A percentile compares a stretch with the other conserved stretches of the same genome.
Conservation (phyloP, 2,888 invertebrate species). For the Eupithecia centaureata region DNA sequence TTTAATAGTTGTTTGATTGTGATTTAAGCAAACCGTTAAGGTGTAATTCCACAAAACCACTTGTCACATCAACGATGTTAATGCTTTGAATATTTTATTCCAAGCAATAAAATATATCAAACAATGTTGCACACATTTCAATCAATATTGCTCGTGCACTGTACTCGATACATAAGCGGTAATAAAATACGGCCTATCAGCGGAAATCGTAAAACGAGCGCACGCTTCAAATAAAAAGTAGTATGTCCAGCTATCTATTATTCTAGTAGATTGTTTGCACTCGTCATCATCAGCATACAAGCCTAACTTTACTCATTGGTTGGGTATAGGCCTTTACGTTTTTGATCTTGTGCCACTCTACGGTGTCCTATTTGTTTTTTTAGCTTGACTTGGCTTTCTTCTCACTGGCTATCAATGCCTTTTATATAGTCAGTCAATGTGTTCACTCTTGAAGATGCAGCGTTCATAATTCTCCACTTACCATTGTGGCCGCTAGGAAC, state of each 20-base stretch:
- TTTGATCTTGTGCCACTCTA: too few relatives aligned
- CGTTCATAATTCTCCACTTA: too few relatives aligned
- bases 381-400: too few relatives aligned
- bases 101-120: not conserved
- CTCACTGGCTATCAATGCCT: too few relatives aligned
- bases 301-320: too few relatives aligned
- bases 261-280: not conserved
- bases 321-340: too few relatives aligned
- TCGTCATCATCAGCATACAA: not conserved
- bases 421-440: too few relatives aligned
- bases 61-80: not conserved
- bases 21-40: conserved; percentile 1
- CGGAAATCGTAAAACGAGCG: conserved; percentile 68
- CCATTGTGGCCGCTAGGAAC: too few relatives aligned
- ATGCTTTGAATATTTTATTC: not conserved
- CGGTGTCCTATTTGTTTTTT: too few relatives aligned
- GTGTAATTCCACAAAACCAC: not conserved
- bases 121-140: conserved; percentile 51
- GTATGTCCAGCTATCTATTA: not conserved
- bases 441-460: too few relatives aligned
- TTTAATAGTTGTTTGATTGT: conserved; percentile 8
- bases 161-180: conserved; percentile 41
- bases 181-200: conserved; percentile 57
- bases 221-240: conserved; percentile 51
- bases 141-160: not conserved